These are phyloP conservation scores for Thamnophis elegans DNA, from an alignment of 2,797 vertebrate species.

Conservation along the genomic window DNA sequence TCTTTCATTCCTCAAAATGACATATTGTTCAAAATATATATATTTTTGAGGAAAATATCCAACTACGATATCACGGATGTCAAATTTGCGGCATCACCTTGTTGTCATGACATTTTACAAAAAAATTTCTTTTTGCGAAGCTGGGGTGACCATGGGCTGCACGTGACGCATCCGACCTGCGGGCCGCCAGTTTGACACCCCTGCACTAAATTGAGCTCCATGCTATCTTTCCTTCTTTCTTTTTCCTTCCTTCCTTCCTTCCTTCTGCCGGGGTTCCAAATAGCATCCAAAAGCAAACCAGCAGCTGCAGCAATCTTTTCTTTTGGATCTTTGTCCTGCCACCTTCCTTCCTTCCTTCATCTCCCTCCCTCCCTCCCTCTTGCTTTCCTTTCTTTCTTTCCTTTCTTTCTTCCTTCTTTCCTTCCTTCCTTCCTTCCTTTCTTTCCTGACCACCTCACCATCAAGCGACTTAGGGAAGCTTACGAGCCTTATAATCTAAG, in stretches of 20 bases:
- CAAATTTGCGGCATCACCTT: too few relatives aligned
- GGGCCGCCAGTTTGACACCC: too few relatives aligned
- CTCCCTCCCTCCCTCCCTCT: fast-evolving
- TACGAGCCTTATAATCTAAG: neutral
- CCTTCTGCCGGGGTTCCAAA: too few relatives aligned
- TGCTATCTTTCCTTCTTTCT: neutral
- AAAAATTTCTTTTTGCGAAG: too few relatives aligned
- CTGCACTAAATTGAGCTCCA: too few relatives aligned
- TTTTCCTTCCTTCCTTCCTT: too few relatives aligned
- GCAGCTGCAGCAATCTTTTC: too few relatives aligned
- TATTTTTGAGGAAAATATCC: neutral
- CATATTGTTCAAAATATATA: neutral
- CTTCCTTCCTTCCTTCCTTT: fast-evolving
- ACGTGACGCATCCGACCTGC: too few relatives aligned
- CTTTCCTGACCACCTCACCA: neutral
- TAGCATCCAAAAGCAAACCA: too few relatives aligned
- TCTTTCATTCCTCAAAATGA: neutral
- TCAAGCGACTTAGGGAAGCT: neutral
- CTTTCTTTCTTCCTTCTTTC: neutral
- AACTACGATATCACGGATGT: neutral
- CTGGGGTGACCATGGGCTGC: too few relatives aligned
- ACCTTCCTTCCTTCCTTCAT: neutral
- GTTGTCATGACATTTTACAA: too few relatives aligned
- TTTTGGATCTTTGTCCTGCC: too few relatives aligned
- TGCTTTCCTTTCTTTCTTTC: fast-evolving